A percentile compares a stretch with the other conserved stretches of the same genome.
Evolutionary conservation across 2,888 invertebrate species (phyloP).

Genomic region (Apoderus coryli): DNA sequence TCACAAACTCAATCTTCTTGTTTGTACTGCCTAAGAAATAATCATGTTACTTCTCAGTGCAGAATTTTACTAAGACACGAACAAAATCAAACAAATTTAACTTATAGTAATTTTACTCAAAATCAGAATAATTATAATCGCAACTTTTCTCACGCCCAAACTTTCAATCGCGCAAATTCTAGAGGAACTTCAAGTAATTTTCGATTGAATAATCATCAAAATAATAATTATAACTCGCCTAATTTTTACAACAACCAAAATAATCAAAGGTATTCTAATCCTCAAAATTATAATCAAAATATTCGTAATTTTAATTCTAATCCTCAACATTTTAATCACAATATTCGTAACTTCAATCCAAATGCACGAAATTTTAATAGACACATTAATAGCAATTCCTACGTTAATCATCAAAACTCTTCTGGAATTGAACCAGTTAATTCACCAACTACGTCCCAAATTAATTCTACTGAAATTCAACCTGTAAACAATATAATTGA

Average conservation of each 20-base stretch:
- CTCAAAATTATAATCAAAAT: no score
- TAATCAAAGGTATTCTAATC: slow-evolving; percentile 1
- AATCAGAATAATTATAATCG: no score
- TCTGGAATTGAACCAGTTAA: no score
- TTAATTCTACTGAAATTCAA: no score
- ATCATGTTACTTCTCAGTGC: slow-evolving; percentile 4
- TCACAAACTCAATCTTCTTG: no score
- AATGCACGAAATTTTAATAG: slow-evolving; percentile 1
- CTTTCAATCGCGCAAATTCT: not conserved
- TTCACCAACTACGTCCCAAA: no score
- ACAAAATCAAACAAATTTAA: slow-evolving; percentile 2
- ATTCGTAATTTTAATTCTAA: slow-evolving; percentile 1
- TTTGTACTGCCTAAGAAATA: slow-evolving; percentile 1
- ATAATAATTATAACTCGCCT: slow-evolving; percentile 4
- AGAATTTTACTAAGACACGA: not conserved
- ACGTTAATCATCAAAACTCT: no score
- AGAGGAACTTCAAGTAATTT: slow-evolving; percentile 1
- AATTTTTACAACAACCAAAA: not conserved
- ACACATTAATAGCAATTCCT: no score
- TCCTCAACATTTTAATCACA: not conserved
- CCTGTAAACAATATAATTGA: no score
- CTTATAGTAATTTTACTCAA: slow-evolving; percentile 2
- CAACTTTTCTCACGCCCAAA: not conserved
- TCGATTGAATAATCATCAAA: slow-evolving; percentile 3
- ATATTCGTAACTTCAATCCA: not conserved